Evolutionary conservation across 2,888 invertebrate species (phyloP), one percentile per base, ranked within the genome.

Genomic region (Stenolophus ochropezus): DNA sequence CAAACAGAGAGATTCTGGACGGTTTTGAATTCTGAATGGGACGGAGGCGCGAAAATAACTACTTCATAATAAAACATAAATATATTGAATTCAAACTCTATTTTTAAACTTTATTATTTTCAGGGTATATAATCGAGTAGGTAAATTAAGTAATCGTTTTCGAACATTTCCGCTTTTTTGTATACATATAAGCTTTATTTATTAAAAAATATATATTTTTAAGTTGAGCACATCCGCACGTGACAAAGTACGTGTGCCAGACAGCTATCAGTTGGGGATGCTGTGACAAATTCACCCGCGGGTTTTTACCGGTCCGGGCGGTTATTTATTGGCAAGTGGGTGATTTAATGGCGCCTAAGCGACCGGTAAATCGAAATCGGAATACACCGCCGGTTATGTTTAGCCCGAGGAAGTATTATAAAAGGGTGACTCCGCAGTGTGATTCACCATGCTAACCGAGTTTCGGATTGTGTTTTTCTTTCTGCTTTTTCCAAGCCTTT

Each of bases 311-410:
- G 56, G 21, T 5, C 42, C 16, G 8, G 2, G 27, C 20, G 65
- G 65, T 69, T 69, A 69, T 69, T 69, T 69, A 69, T 61, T 33
- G 65, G 33, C 16, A 21, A 69, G 42, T 33, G 65, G 27, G 65
- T 69, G 65, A 69, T 69, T 69, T 69, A 69, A 69, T 69, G 65
- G 65, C 16, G 33, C 18, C 33, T 69, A 69, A 69, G 65, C 65
- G 65, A 27, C 65, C 65, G 65, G 33, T 69, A 69, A 69, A 69
- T 69, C 65, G 65, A 69, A 69, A 33, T 33, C 33, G 33, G 2
- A 33, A 33, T 33, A 33, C 42, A 16, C 27, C n/a, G 14, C 27
- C 25, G 65, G 33, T 69, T 27, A 21, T 27, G 33, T 69, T 69
- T 33, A 21, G 33, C 33, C 33, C 33, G 18, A 69, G 16, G 33